Percentiles rank a stretch among this genome's conserved stretches.
Evolutionary conservation across 2,888 invertebrate species (phyloP).

Genomic region (Panopea generosa): DNA sequence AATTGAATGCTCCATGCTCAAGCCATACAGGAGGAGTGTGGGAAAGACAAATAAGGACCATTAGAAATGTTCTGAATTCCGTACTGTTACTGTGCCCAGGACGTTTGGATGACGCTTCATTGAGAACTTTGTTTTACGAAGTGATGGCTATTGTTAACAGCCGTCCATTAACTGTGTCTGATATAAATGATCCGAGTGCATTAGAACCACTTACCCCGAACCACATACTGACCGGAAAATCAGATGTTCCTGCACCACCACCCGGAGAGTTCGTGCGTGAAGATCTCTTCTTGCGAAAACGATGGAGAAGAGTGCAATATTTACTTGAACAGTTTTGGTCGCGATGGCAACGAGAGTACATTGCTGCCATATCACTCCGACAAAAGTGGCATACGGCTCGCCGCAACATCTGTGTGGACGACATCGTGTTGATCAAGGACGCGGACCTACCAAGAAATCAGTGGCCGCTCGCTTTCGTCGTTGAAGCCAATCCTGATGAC

Average conservation of each 20-base stretch:
- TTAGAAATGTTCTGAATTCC: slow-evolving; percentile 58
- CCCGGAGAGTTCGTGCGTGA: slow-evolving; percentile 47
- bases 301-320: slow-evolving; percentile 39
- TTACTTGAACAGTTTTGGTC: slow-evolving; percentile 42
- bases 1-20: slow-evolving; percentile 54
- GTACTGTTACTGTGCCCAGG: slow-evolving; percentile 38
- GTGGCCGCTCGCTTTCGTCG: slow-evolving; percentile 45
- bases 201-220: slow-evolving; percentile 51
- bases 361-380: slow-evolving; percentile 2
- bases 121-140: slow-evolving; percentile 44
- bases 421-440: slow-evolving; percentile 39
- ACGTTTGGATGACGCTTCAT: slow-evolving; percentile 37
- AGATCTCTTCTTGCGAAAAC: slow-evolving; percentile 36
- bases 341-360: slow-evolving; percentile 28
- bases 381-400: slow-evolving; percentile 33
- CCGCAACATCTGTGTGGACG: slow-evolving; percentile 23
- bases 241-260: slow-evolving; percentile 37
- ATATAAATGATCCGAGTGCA: slow-evolving; percentile 26
- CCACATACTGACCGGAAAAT: slow-evolving; percentile 44
- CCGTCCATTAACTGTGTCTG: slow-evolving; percentile 43
- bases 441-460: slow-evolving; percentile 13
- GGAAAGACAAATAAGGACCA: slow-evolving; percentile 69
- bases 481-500: slow-evolving; percentile 26
- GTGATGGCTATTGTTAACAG: slow-evolving; percentile 39
- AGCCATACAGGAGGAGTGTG: slow-evolving; percentile 60